Percentiles rank a stretch among this genome's conserved stretches.
These are phyloP conservation scores for Nothocercus nigrocapillus DNA, from an alignment of 2,113 vertebrate genomes.

Conservation along the genomic window DNA sequence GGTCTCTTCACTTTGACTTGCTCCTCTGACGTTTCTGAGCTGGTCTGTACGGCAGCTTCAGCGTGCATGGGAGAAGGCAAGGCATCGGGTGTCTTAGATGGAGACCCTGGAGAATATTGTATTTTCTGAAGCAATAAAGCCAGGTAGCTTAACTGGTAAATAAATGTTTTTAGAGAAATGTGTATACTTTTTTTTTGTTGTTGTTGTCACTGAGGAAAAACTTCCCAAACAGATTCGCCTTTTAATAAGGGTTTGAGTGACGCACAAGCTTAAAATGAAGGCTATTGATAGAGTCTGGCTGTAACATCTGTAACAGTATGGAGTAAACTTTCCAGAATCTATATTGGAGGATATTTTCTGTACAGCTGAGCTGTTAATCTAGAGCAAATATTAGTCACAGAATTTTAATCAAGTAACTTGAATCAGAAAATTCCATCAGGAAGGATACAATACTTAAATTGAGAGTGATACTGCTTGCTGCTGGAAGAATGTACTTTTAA, in stretches of 20 bases:
- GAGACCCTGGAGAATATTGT: not conserved
- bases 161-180: constrained; percentile 16
- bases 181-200: not conserved
- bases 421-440: constrained; percentile 15
- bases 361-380: constrained; percentile 15
- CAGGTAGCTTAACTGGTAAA: not conserved
- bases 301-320: not conserved
- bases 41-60: not conserved
- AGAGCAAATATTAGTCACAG: constrained; percentile 10
- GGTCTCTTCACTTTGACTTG: not conserved
- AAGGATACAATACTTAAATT: not conserved
- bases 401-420: constrained; percentile 44
- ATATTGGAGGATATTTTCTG: not conserved
- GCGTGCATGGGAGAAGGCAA: not conserved
- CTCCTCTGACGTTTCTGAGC: not conserved
- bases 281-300: not conserved
- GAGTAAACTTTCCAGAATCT: not conserved
- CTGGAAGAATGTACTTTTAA: not conserved
- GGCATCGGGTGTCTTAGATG: not conserved
- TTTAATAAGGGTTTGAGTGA: not conserved
- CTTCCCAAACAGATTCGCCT: constrained; percentile 5
- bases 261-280: not conserved
- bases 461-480: not conserved
- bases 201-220: constrained; percentile 20
- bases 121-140: constrained; percentile 25